Evolutionary conservation across 1,140 invertebrate genomes (phyloP).

Genomic region (Littorina saxatilis): DNA sequence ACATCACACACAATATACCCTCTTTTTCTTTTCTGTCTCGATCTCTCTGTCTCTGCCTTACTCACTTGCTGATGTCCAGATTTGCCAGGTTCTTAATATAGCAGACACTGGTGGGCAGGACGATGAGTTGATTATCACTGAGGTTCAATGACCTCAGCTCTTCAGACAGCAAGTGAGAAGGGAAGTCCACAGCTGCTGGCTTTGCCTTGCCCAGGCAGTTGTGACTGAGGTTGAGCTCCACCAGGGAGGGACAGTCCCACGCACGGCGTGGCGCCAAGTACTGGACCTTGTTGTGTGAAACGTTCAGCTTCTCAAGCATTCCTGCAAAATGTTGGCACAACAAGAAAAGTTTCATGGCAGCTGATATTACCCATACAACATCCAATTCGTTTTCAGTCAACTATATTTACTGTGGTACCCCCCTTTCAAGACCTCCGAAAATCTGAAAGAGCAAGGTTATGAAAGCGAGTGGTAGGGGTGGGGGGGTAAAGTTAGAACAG

Average conservation of each 20-base stretch:
- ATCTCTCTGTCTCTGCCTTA: no score
- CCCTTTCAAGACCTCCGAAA: not conserved
- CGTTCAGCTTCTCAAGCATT: constrained; percentile 91
- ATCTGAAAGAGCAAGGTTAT: no score
- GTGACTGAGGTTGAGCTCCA: constrained; percentile 57
- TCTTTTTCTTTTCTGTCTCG: no score
- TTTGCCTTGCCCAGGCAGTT: constrained; percentile 55
- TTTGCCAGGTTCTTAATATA: constrained; percentile 50
- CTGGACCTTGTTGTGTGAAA: constrained; percentile 93
- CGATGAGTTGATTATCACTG: constrained; percentile 54
- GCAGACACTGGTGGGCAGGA: constrained; percentile 55
- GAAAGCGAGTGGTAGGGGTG: no score
- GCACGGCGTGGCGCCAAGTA: constrained; percentile 46
- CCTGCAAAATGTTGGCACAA: no score
- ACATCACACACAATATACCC: not conserved
- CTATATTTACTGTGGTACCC: not conserved
- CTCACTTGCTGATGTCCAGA: constrained; percentile 63
- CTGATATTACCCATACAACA: not conserved
- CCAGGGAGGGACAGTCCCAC: constrained; percentile 62
- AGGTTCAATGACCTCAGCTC: constrained; percentile 57
- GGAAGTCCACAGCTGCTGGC: not conserved
- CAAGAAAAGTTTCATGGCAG: no score
- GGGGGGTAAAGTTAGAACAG: no score
- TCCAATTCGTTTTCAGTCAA: not conserved
- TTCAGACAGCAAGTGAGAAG: constrained; percentile 43